Base-by-base conservation (phyloP, 2,113 vertebrate species). In the Brevimyrus niger region DNA sequence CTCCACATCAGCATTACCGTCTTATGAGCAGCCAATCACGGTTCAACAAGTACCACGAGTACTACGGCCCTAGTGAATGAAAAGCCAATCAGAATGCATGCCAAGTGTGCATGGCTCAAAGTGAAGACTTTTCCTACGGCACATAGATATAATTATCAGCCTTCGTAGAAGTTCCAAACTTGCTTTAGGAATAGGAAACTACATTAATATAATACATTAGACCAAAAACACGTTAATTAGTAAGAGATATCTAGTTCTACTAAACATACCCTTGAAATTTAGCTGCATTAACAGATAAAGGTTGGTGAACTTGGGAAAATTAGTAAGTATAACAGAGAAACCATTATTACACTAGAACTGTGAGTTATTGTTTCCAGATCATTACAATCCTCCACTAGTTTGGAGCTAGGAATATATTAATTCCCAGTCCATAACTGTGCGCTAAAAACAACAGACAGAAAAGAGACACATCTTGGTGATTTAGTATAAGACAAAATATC, bases 1-100 rank as follows among this genome's bases (percentile, higher is more conserved):
- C 92, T 94, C 94, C 95, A 96, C 95, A 94, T 95, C 95, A 95
- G 94, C 94, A 94, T 91, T 92, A 92, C 87, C 91, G 90, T 89
- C 84, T 61, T 58, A 38, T 11, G 2, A 35, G 53, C 90, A 90
- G 92, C 95, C 95, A 90, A 95, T 95, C 95, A 93, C 73, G 10
- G 1, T 85, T 58, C 92, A 94, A 93, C 94, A 94, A 94, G 93
- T 94, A 95, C 91, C 90, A 92, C 91, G 90, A 84, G 83, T 50
- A 13, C 89, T 87, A 51, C 90, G 84, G 89, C 44, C 55, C 90
- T 86, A 82, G 92, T 94, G 94, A 95, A 93, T 94, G 94, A 92
- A 86, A 85, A 2, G 92, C 94, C 95, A 95, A 95, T 94, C 91
- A 38, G 44, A 86, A 65, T 61, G 42, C 86, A 90, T 53, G 48